Percentiles rank a stretch among this genome's conserved stretches.
Conservation (phyloP, 2,888 invertebrate species). For the Gymnosoma rotundatum region DNA sequence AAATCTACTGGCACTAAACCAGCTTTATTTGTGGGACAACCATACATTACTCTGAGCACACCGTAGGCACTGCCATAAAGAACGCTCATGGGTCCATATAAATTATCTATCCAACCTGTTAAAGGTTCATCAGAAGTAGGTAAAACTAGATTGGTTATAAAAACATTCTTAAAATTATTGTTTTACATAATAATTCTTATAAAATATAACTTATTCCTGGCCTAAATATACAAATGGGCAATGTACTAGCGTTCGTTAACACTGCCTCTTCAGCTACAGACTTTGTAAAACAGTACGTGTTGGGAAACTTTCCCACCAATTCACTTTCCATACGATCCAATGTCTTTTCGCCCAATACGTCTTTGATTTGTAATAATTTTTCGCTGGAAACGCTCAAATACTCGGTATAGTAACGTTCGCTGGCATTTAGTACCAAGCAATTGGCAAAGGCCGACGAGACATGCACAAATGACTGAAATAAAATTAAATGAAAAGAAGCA, state of each 20-base stretch:
- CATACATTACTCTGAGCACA: conserved; percentile 82
- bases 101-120: conserved; percentile 88
- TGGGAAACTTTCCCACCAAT: conserved; percentile 83
- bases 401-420: conserved; percentile 81
- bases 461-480: conserved; percentile 84
- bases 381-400: conserved; percentile 77
- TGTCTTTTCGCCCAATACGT: conserved; percentile 78
- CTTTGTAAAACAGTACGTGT: conserved; percentile 89
- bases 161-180: neutral
- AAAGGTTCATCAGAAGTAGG: conserved; percentile 83
- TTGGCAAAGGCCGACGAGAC: conserved; percentile 88
- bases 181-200: neutral
- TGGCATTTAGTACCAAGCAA: conserved; percentile 82
- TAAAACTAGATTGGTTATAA: conserved; percentile 77
- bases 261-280: conserved; percentile 87
- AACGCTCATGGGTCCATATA: conserved; percentile 84
- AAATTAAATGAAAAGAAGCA: neutral
- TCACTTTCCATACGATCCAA: conserved; percentile 77
- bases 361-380: conserved; percentile 77
- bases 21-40: conserved; percentile 77
- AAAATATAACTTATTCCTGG: conserved; percentile 85
- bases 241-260: conserved; percentile 83
- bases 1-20: conserved; percentile 83
- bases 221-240: conserved; percentile 87
- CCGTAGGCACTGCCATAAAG: conserved; percentile 84